Evolutionary conservation across 2,888 invertebrate genomes (phyloP).

Genomic region (Drosophila acutilabella): DNA sequence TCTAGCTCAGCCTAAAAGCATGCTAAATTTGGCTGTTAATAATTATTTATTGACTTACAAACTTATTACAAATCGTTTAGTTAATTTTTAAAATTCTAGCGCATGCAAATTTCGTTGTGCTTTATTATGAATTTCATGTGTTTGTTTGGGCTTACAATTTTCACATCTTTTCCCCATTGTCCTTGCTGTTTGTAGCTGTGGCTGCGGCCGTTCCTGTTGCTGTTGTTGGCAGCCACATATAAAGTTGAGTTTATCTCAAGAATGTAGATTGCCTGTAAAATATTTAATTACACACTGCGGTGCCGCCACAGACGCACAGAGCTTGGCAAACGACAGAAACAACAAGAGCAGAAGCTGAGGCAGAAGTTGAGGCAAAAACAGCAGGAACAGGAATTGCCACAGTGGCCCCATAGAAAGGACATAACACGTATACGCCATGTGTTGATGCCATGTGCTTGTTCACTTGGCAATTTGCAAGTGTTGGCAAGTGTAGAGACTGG

Average conservation of each 20-base stretch:
- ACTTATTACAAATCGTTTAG: background rate
- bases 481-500: slow-evolving; percentile 60
- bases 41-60: background rate
- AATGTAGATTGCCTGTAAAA: slow-evolving; percentile 82
- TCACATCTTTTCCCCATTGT: slow-evolving; percentile 26
- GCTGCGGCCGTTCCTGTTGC: slow-evolving; percentile 14
- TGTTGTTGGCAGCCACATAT: slow-evolving; percentile 42
- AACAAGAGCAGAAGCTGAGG: slow-evolving; percentile 5
- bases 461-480: slow-evolving; percentile 79
- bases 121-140: slow-evolving; percentile 20
- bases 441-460: slow-evolving; percentile 60
- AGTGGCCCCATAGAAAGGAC: slow-evolving; percentile 33
- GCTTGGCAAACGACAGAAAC: slow-evolving; percentile 36
- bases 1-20: background rate
- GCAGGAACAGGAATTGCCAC: slow-evolving; percentile 31
- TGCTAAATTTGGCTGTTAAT: background rate
- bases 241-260: slow-evolving; percentile 78
- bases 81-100: slow-evolving; percentile 15
- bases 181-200: slow-evolving; percentile 32
- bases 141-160: slow-evolving; percentile 40
- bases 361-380: too few relatives aligned
- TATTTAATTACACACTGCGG: slow-evolving; percentile 79
- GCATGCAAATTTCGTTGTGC: slow-evolving; percentile 32
- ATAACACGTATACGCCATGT: slow-evolving; percentile 54
- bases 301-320: slow-evolving; percentile 53